Conservation (phyloP, 2,797 vertebrate species). For the Hylomyscus alleni region DNA sequence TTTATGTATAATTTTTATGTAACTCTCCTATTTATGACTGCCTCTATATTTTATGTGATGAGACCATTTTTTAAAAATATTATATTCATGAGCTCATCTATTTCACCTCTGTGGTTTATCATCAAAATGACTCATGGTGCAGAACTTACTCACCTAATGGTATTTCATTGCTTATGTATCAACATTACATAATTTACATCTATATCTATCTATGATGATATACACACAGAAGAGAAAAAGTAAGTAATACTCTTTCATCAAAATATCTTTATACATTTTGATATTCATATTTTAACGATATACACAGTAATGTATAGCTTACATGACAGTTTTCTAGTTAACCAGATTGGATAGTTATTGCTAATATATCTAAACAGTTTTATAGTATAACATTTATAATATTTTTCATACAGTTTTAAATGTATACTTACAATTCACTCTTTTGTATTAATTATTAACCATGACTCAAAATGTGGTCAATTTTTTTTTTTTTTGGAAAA, state of each 20-base stretch:
- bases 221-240: conserved; percentile 18
- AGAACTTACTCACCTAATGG: conserved; percentile 67
- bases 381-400: not conserved
- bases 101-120: conserved; percentile 72
- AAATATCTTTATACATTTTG: not conserved
- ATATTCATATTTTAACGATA: conserved; percentile 48
- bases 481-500: not conserved
- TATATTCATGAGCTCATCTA: conserved; percentile 70
- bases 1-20: conserved; percentile 14
- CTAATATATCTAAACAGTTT: conserved; percentile 12
- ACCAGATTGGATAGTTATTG: not conserved
- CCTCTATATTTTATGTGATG: conserved; percentile 61
- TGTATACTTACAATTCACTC: conserved; percentile 3
- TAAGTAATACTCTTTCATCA: not conserved
- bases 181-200: conserved; percentile 45
- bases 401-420: conserved; percentile 43
- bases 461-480: conserved; percentile 18
- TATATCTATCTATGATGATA: not conserved
- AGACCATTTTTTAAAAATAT: conserved; percentile 73
- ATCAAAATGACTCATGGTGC: conserved; percentile 76
- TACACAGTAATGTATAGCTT: not conserved
- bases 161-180: conserved; percentile 16
- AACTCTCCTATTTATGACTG: conserved; percentile 56
- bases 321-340: conserved; percentile 29
- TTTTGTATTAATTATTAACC: conserved; percentile 55